phyloP scores from a whole-genome alignment of 2,888 invertebrate genomes.

The Macrophya annulata region DNA sequence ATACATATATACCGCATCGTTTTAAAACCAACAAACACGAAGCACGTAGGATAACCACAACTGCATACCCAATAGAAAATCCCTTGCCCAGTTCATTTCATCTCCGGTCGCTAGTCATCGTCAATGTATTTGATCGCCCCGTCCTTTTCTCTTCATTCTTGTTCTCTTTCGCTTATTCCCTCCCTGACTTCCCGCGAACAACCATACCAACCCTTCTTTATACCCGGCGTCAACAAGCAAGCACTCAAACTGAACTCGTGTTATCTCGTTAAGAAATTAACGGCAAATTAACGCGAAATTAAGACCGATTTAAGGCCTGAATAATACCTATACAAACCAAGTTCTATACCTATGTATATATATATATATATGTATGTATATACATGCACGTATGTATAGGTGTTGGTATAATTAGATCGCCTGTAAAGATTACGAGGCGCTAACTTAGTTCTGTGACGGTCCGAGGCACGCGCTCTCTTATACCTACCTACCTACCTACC shows the following conservation, averaged over 20 bases:
- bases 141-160: not conserved
- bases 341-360: not conserved
- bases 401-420: conserved; percentile 49
- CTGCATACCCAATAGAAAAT: not conserved
- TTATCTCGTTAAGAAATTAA: conserved; percentile 36
- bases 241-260: conserved; percentile 10
- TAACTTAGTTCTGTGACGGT: conserved; percentile 47
- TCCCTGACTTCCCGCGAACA: not conserved
- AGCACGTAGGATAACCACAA: too few species aligned
- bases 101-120: not conserved
- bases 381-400: not conserved
- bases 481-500: conserved; percentile 38
- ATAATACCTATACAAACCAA: not conserved
- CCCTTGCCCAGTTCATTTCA: not conserved
- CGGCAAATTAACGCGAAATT: conserved; percentile 29
- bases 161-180: not conserved
- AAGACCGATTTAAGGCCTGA: conserved; percentile 24
- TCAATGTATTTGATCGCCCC: not conserved
- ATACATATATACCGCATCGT: too few species aligned
- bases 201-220: not conserved
- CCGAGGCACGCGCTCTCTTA: conserved; percentile 35
- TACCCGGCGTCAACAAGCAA: not conserved
- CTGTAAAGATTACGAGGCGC: conserved; percentile 45
- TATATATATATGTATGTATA: not conserved
- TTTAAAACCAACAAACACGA: too few species aligned